Base-by-base conservation (phyloP, 1,140 invertebrate genomes). In the Eriosoma lanigerum region DNA sequence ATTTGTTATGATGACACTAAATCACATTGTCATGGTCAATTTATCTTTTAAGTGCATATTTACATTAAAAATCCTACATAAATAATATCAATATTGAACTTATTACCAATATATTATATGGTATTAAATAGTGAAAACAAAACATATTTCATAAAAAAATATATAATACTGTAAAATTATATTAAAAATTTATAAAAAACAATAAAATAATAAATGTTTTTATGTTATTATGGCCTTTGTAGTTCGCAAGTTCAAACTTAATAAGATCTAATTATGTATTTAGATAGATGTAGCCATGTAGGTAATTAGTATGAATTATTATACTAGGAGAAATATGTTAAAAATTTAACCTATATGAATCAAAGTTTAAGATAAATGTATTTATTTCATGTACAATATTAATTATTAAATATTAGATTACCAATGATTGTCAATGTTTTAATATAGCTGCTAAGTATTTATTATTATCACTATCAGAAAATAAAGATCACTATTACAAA, bases 11-110 rank as follows among this genome's bases (percentile, higher is more conserved):
- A 17, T 6, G 21, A 12, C 12, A 15, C 1, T 48, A 48, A 1
- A 12, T 8, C 32, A n/a, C 54, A 46, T 44, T 58, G 54, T 76
- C 73, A 76, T 9, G 73, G 73, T 76, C 73, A 46, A 76, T 32
- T 38, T 3, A 24, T 19, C 44, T 68, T 46, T 12, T n/a, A 32
- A 60, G 26, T 26, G 58, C 15, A 8, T 66, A 10, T 38, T 38
- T 38, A 38, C 32, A 38, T 38, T 38, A 38, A 38, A 38, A 15
- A 66, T 15, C 64, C n/a, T 1, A 0, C 4, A 32, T 44, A 5
- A 38, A 15, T 13, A 15, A 48, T 2, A n/a, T 13, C 8, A 48
- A 68, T 13, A n/a, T 24, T 12, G 15, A 46, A 68, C 12, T 10
- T 15, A 48, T 15, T 10, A 48, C 46, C 9, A n/a, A n/a, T n/a